phyloP scores from a whole-genome alignment of 2,888 invertebrate genomes.

The Drosophila tripunctata region DNA sequence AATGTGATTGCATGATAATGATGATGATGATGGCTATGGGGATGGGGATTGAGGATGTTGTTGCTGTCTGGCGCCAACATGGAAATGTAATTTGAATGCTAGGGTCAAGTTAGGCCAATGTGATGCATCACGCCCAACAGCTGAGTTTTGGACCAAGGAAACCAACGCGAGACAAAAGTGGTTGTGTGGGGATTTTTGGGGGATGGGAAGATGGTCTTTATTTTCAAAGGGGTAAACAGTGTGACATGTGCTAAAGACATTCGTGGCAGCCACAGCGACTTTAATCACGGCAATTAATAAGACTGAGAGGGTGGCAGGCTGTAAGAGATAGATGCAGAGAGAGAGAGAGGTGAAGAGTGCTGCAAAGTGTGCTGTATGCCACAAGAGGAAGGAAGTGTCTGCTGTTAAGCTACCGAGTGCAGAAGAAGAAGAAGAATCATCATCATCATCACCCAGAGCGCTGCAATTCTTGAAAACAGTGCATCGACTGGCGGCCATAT shows the following conservation, averaged over 20 bases:
- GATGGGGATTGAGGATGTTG: conserved; percentile 1
- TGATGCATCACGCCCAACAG: conserved; percentile 52
- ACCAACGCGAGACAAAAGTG: conserved; percentile 11
- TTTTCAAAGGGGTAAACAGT: conserved; percentile 28
- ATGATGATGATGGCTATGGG: not conserved
- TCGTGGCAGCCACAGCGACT: conserved; percentile 55
- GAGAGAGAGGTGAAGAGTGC: not conserved
- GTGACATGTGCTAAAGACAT: conserved; percentile 79
- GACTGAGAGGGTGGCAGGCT: conserved; percentile 1
- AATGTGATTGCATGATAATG: not conserved
- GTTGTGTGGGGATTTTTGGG: conserved; percentile 16
- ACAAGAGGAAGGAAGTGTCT: conserved; percentile 60
- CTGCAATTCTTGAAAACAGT: conserved; percentile 55
- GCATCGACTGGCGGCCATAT: conserved; percentile 73
- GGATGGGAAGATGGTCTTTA: conserved; percentile 1
- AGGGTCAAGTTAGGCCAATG: conserved; percentile 69
- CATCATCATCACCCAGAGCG: conserved; percentile 71
- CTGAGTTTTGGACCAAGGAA: conserved; percentile 50
- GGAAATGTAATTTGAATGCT: conserved; percentile 73
- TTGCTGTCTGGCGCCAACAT: conserved; percentile 66
- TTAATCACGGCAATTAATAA: conserved; percentile 78
- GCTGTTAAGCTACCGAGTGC: not conserved
- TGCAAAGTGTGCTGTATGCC: conserved; percentile 18
- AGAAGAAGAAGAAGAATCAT: conserved; percentile 28
- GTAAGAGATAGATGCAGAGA: conserved; percentile 5